phyloP scores from a whole-genome alignment of 2,113 vertebrate species.

The Theristicus caerulescens region DNA sequence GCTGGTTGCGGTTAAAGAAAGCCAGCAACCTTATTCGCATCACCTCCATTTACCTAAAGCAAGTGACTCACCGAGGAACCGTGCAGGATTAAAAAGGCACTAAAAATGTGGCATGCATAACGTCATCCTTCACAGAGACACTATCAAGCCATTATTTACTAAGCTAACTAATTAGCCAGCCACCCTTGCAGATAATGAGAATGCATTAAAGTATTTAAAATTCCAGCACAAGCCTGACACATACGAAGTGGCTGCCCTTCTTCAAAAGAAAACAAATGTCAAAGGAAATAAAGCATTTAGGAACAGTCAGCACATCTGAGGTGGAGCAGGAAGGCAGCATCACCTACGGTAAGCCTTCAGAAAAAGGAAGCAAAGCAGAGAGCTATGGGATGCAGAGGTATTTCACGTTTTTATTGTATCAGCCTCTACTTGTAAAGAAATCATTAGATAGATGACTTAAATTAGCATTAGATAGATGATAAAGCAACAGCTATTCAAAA shows the following conservation, averaged over 20 bases:
- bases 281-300: not conserved
- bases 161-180: conserved; percentile 42
- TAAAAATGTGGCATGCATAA: accelerated
- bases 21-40: not conserved
- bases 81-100: not conserved
- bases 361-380: not conserved
- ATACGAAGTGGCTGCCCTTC: not conserved
- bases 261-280: not conserved
- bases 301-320: not conserved
- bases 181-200: conserved; percentile 49
- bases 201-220: conserved; percentile 37
- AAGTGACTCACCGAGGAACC: accelerated
- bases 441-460: not conserved
- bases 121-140: not conserved
- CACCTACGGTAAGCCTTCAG: not conserved
- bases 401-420: not conserved
- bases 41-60: not conserved
- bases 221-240: not conserved
- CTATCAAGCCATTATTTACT: conserved; percentile 38
- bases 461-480: not conserved
- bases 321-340: not conserved
- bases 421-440: not conserved
- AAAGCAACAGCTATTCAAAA: conserved; percentile 12
- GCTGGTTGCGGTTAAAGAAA: not conserved
- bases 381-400: not conserved